A percentile compares a stretch with the other conserved stretches of the same genome.
Conservation (phyloP, 2,113 vertebrate genomes). For the Phodopus roborovskii region DNA sequence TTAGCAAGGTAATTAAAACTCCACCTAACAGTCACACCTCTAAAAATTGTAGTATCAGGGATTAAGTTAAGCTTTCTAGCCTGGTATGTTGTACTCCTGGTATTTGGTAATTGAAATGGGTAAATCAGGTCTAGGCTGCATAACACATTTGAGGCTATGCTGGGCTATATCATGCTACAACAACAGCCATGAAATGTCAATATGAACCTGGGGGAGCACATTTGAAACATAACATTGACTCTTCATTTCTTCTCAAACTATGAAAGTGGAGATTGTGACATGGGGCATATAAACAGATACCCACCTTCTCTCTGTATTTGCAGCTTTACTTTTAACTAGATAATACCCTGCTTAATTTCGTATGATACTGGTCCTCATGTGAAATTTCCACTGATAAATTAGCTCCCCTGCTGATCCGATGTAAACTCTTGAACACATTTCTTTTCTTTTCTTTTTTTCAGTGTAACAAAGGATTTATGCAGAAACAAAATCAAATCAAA, state of each 20-base stretch:
- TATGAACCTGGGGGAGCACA: neutral
- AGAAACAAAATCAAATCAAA: too few relatives aligned
- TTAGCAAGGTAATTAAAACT: neutral
- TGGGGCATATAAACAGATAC: fast-evolving
- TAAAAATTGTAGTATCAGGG: neutral
- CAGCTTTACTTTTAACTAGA: neutral
- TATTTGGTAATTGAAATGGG: neutral
- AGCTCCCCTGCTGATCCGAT: neutral
- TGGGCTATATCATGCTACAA: neutral
- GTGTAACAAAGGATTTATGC: too few relatives aligned
- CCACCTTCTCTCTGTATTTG: neutral
- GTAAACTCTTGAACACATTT: neutral
- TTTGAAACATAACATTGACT: neutral
- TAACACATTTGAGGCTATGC: neutral
- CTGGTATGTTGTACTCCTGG: neutral
- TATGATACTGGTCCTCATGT: neutral
- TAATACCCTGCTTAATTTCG: neutral
- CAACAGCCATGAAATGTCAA: neutral
- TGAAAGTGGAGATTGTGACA: neutral
- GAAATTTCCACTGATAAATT: neutral
- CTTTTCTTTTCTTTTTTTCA: neutral
- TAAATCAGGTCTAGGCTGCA: neutral
- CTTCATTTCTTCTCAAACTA: neutral
- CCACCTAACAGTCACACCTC: neutral
- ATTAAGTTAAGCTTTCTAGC: neutral